These are phyloP conservation scores for Drosophila lutescens DNA, from an alignment of 2,888 invertebrate species.

Conservation along the genomic window DNA sequence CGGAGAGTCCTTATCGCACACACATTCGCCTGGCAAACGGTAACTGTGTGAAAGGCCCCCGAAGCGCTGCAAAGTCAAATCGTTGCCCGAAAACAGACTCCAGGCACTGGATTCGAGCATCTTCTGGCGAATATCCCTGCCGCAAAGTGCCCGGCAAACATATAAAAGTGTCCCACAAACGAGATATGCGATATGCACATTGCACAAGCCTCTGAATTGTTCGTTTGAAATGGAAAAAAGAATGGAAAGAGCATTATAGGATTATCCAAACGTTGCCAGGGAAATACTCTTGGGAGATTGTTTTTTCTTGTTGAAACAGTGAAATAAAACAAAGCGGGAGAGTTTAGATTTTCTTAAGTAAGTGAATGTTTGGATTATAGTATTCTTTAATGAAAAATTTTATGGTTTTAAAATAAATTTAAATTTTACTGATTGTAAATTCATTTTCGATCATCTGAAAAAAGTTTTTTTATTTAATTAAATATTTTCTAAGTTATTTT, in stretches of 20 bases:
- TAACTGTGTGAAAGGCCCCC: conserved; percentile 7
- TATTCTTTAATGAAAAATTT: too few species aligned
- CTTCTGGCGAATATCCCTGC: conserved; percentile 17
- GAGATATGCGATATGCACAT: conserved; percentile 54
- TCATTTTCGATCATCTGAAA: too few species aligned
- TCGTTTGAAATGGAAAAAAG: conserved; percentile 3
- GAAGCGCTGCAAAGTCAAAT: conserved; percentile 33
- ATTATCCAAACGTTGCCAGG: not conserved
- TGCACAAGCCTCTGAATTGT: conserved; percentile 37
- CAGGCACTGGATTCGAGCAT: conserved; percentile 21
- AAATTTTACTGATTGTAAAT: too few species aligned
- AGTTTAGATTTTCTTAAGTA: not conserved
- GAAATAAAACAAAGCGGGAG: not conserved
- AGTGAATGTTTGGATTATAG: too few species aligned
- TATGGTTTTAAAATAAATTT: too few species aligned
- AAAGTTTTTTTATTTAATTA: too few species aligned
- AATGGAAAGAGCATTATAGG: conserved; percentile 2
- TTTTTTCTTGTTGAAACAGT: not conserved
- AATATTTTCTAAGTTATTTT: too few species aligned
- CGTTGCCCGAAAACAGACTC: conserved; percentile 18
- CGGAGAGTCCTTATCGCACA: not conserved
- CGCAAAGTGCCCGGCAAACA: conserved; percentile 58
- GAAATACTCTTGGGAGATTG: conserved; percentile 1
- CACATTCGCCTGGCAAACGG: conserved; percentile 11
- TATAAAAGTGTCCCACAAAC: conserved; percentile 42